Evolutionary conservation across 1,140 invertebrate genomes (phyloP).

Genomic region (Atta colombica): DNA sequence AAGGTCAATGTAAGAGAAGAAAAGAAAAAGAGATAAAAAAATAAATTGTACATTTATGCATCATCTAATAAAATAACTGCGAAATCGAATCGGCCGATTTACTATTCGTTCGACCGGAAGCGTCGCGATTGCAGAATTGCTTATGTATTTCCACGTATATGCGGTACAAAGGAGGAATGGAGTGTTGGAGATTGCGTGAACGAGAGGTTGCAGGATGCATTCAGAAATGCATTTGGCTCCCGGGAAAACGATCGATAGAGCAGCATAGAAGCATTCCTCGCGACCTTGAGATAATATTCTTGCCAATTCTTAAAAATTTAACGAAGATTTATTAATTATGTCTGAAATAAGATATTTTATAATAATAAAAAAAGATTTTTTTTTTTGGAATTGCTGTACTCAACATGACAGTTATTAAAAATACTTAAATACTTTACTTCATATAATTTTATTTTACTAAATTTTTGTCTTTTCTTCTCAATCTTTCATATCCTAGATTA

Average conservation of each 20-base stretch:
- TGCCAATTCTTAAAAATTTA: constrained; percentile 11
- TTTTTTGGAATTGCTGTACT: not conserved
- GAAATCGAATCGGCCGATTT: constrained; percentile 54
- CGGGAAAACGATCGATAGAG: constrained; percentile 59
- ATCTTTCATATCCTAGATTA: not conserved
- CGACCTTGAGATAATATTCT: constrained; percentile 25
- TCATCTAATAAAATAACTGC: constrained; percentile 35
- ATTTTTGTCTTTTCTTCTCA: not conserved
- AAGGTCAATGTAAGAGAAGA: not conserved
- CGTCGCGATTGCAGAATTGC: constrained; percentile 53
- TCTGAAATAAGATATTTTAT: not conserved
- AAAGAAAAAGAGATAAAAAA: not conserved
- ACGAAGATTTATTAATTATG: not conserved
- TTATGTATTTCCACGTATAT: constrained; percentile 48
- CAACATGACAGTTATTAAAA: not conserved
- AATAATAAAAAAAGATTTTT: not conserved
- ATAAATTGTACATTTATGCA: constrained; percentile 28
- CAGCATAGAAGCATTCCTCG: constrained; percentile 18
- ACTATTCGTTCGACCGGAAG: constrained; percentile 37
- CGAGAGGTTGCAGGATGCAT: constrained; percentile 43
- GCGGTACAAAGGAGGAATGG: not conserved
- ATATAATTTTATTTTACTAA: not conserved
- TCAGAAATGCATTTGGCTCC: constrained; percentile 59
- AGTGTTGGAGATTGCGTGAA: constrained; percentile 49
- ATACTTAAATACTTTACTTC: not conserved